Percentiles rank a stretch among this genome's conserved stretches.
Conservation (phyloP, 2,888 invertebrate genomes). For the Acanthosepion pharaonis region DNA sequence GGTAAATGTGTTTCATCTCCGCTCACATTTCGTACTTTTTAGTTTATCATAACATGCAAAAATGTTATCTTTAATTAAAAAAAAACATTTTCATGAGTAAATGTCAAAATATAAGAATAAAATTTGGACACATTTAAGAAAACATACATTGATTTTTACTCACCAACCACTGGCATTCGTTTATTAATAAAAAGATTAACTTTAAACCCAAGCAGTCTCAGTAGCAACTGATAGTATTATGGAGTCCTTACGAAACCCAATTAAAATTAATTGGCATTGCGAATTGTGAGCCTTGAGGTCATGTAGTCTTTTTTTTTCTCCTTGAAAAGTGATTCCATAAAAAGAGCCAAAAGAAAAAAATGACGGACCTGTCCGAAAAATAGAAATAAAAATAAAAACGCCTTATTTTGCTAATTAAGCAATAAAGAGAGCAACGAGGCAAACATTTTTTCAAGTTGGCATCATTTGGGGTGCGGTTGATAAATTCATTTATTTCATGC, state of each 20-base stretch:
- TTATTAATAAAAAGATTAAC: neutral
- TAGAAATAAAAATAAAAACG: neutral
- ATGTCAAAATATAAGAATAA: neutral
- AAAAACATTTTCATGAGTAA: neutral
- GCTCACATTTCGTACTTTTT: too few relatives aligned
- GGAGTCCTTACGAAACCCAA: neutral
- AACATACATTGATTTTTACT: neutral
- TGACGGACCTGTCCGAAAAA: neutral
- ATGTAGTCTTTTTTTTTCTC: neutral
- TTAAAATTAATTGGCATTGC: constrained; percentile 21
- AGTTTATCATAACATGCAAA: too few relatives aligned
- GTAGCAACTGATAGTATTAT: neutral
- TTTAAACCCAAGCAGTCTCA: neutral
- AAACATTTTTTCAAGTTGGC: neutral
- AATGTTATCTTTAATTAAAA: neutral
- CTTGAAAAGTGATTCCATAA: neutral
- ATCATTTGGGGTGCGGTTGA: too few relatives aligned
- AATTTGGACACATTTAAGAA: neutral
- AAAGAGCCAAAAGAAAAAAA: constrained; percentile 2
- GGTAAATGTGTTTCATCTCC: too few relatives aligned
- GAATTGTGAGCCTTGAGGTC: neutral
- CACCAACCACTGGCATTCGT: neutral
- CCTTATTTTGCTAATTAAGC: constrained; percentile 1
- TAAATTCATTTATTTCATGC: neutral
- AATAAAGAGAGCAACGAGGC: neutral